Base-by-base conservation (phyloP, 2,797 vertebrate genomes). In the Adelosebastes latens region DNA sequence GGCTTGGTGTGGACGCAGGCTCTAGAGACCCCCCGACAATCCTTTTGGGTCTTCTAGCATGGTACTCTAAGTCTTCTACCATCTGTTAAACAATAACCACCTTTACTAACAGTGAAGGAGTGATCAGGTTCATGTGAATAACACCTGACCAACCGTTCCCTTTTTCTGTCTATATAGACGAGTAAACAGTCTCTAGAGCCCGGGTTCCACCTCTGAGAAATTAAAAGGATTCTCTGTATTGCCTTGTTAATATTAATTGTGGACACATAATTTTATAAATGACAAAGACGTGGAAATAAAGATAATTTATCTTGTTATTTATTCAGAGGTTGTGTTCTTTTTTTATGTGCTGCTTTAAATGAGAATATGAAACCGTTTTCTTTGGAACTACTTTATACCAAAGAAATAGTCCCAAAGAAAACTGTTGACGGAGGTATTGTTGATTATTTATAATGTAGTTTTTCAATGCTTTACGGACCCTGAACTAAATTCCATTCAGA, bases 291-390 rank as follows among this genome's bases (percentile, higher is more conserved):
- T 95, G 94, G 93, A 95, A 96, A 96, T 96, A 96, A 96, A 96
- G 95, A 96, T 95, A 95, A 96, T 96, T 96, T 96, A 96, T 96
- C 95, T 96, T 96, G 94, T 96, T 96, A 96, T 96, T 95, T 96
- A 96, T 93, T 88, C 88, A 87, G 79, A 84, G 65, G 3, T 74
- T 86, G 73, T 89, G 67, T 72, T 80, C 18, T 82, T 80, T 82
- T 79, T 78, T 34, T 39, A 22, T 56, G 46, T 6, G 11, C 22
- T 7, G 14, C 36, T 61, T 29, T 14, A 46, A 24, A 46, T 32
- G n/a, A 24, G n/a, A 53, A 32, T 10, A 53, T 31, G 4, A 68
- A n/a, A 67, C 20, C 0, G 13, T 10, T 72, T 58, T 65, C 12
- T n/a, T n/a, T 68, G 14, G 16, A 68, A 11, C 10, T 52, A 13